These are phyloP conservation scores for Drosophila limbata DNA, from an alignment of 2,888 invertebrate species.

Conservation along the genomic window DNA sequence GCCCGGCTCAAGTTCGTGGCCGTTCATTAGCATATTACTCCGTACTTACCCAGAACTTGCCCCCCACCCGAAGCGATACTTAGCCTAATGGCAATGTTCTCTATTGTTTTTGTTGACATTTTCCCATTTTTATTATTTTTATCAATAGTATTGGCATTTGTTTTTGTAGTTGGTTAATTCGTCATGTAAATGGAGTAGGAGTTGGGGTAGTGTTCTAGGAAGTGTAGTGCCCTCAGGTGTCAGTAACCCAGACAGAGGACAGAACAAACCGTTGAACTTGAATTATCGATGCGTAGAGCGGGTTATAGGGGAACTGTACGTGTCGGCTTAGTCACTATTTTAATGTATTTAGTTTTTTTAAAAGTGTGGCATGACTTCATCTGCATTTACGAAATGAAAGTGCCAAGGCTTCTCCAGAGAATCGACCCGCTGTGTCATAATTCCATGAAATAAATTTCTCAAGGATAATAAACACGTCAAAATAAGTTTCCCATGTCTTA, in stretches of 20 bases:
- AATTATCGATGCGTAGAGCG: constrained; percentile 51
- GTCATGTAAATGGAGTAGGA: constrained; percentile 26
- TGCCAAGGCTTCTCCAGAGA: constrained; percentile 43
- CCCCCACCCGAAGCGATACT: constrained; percentile 41
- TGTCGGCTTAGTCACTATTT: constrained; percentile 62
- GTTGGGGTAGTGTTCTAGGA: constrained; percentile 35
- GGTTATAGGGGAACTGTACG: constrained; percentile 19
- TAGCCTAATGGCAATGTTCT: constrained; percentile 62
- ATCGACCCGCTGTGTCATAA: constrained; percentile 26
- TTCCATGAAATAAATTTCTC: constrained; percentile 23
- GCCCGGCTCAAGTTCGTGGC: constrained; percentile 73
- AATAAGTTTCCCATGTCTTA: constrained; percentile 24
- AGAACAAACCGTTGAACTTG: constrained; percentile 70
- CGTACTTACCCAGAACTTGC: constrained; percentile 33
- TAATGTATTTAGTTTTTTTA: constrained; percentile 18
- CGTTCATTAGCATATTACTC: constrained; percentile 75
- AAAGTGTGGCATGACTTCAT: constrained; percentile 70
- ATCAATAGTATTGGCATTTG: constrained; percentile 60
- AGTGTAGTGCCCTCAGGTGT: constrained; percentile 61
- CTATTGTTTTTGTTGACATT: constrained; percentile 37
- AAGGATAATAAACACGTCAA: constrained; percentile 28
- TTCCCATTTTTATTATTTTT: constrained; percentile 61
- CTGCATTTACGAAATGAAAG: constrained; percentile 58
- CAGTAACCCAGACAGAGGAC: constrained; percentile 72
- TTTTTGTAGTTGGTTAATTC: constrained; percentile 12